Conservation (phyloP, 2,888 invertebrate species). For the Sphinx pinastri region DNA sequence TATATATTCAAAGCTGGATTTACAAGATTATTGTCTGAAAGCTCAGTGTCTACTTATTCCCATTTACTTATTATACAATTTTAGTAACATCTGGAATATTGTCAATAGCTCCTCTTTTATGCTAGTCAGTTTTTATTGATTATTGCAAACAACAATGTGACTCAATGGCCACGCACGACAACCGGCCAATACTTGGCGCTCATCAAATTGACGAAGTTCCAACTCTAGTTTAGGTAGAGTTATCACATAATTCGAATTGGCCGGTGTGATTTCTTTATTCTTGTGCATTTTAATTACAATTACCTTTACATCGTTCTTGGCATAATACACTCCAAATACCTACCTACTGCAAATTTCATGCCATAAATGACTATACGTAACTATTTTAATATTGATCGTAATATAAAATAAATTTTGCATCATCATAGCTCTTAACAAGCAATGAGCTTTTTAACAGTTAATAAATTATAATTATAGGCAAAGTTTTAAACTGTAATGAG, state of each 20-base stretch:
- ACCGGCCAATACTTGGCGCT: conserved; percentile 61
- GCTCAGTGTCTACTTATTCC: background rate
- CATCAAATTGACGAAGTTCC: conserved; percentile 71
- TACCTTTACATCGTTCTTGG: background rate
- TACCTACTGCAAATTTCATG: background rate
- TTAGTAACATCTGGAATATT: conserved; percentile 29
- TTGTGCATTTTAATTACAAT: background rate
- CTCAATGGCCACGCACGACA: conserved; percentile 55
- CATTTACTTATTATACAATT: conserved; percentile 44
- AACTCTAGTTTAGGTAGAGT: conserved; percentile 40
- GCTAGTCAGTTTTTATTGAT: conserved; percentile 56
- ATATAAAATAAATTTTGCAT: background rate
- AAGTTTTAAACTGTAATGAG: background rate
- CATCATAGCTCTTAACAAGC: background rate
- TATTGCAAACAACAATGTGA: conserved; percentile 58
- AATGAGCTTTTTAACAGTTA: background rate
- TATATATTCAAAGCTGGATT: no score
- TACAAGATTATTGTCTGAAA: no score
- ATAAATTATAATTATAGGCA: background rate
- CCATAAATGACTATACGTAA: no score
- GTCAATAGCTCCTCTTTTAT: conserved; percentile 60
- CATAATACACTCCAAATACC: background rate
- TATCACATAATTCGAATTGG: background rate
- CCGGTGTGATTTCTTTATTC: background rate
- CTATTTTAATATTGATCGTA: background rate